These are phyloP conservation scores for Dolichallabes microphthalmus DNA, from an alignment of 2,113 vertebrate species.

Conservation along the genomic window DNA sequence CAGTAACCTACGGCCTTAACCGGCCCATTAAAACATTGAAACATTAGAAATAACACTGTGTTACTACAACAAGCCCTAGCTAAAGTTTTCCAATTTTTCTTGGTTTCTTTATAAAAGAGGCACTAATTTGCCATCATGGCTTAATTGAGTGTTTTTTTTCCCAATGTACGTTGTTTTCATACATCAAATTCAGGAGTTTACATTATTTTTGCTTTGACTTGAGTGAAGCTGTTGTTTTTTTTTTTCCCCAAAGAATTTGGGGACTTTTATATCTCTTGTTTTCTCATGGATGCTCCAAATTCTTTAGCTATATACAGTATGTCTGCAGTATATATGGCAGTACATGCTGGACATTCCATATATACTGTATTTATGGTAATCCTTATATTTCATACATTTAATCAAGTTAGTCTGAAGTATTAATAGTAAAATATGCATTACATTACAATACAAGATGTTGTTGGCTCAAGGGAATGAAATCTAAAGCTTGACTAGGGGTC, in stretches of 20 bases:
- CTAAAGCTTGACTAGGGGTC: constrained; percentile 1
- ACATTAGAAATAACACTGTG: background rate
- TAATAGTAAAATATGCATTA: background rate
- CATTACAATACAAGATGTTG: background rate
- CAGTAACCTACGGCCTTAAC: too few relatives aligned
- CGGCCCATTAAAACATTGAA: background rate
- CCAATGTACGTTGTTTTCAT: background rate
- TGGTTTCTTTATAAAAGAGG: background rate
- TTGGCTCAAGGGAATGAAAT: background rate
- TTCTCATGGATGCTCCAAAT: background rate
- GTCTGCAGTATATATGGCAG: background rate
- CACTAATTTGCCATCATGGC: background rate
- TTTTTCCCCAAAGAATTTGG: background rate
- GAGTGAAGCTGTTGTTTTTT: background rate
- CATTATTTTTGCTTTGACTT: background rate
- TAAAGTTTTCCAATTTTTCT: background rate
- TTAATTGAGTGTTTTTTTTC: background rate
- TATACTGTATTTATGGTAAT: background rate
- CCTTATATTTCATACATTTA: background rate
- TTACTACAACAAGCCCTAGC: background rate
- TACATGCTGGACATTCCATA: background rate
- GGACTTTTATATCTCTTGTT: background rate
- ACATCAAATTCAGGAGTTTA: background rate
- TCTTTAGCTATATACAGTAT: background rate
- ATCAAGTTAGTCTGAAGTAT: background rate